These are phyloP conservation scores for Octodon degus DNA, from an alignment of 2,113 vertebrate genomes.

Conservation along the genomic window DNA sequence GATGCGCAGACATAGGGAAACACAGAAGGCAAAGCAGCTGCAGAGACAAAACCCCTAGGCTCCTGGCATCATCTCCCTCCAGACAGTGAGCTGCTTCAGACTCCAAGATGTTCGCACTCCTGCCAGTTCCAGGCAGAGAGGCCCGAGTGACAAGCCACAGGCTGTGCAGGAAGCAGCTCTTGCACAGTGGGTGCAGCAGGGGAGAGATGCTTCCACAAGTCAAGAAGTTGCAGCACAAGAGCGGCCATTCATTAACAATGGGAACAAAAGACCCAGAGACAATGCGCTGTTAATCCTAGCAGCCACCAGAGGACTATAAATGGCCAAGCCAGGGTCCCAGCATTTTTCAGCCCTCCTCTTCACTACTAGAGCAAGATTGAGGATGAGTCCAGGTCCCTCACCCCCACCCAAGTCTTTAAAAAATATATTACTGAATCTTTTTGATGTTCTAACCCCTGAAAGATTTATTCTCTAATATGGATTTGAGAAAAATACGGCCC, in stretches of 20 bases:
- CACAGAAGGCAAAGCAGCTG: neutral
- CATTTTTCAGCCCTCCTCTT: conserved; percentile 73
- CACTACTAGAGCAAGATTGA: conserved; percentile 66
- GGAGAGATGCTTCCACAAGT: neutral
- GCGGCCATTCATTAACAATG: conserved; percentile 65
- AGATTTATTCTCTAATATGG: conserved; percentile 73
- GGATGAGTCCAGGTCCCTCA: conserved; percentile 63
- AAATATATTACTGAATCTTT: conserved; percentile 74
- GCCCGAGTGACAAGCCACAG: neutral
- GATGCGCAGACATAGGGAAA: neutral
- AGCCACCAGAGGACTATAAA: conserved; percentile 71
- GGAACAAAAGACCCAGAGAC: conserved; percentile 69
- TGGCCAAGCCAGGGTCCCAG: conserved; percentile 48
- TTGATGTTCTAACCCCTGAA: conserved; percentile 62
- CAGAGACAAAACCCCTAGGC: neutral
- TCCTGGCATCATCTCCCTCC: neutral
- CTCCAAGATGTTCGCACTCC: neutral
- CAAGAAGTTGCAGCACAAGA: neutral
- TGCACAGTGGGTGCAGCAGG: neutral
- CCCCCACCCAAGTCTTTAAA: conserved; percentile 64
- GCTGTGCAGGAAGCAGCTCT: neutral
- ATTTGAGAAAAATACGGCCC: conserved; percentile 64
- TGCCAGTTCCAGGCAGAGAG: neutral
- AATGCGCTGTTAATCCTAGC: conserved; percentile 76
- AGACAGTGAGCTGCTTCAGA: neutral